phyloP scores from a whole-genome alignment of 53 echinoderm and acorn worm genomes.

The Patiria pectinifera region DNA sequence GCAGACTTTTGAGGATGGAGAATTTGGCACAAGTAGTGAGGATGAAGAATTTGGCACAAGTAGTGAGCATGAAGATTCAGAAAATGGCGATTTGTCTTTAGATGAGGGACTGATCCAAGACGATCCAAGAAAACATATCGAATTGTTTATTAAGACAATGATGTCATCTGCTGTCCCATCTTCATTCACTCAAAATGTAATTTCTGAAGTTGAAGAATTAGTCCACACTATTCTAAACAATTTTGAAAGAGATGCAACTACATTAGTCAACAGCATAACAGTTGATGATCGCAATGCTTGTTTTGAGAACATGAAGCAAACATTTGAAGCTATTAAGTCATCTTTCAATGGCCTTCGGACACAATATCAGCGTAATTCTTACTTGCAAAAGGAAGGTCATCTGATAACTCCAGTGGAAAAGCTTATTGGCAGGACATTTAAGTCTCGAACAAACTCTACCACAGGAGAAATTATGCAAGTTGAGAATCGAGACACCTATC shows the following conservation, averaged over 20 bases:
- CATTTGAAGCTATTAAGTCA: conserved; percentile 18
- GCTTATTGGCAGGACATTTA: neutral
- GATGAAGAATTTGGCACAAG: neutral
- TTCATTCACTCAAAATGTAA: conserved; percentile 23
- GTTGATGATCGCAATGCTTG: conserved; percentile 8
- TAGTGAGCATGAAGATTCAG: conserved; percentile 14
- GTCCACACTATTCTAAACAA: neutral
- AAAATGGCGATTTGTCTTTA: conserved; percentile 1
- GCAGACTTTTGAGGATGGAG: neutral
- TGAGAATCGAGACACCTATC: neutral
- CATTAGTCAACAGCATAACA: neutral
- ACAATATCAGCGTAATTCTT: conserved; percentile 42
- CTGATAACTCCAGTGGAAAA: conserved; percentile 44
- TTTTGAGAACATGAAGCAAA: conserved; percentile 1
- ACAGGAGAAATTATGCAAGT: conserved; percentile 11
- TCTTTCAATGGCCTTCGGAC: conserved; percentile 40
- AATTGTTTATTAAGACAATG: conserved; percentile 12
- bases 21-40: neutral
- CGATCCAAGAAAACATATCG: conserved; percentile 6
- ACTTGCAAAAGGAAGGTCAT: conserved; percentile 25
- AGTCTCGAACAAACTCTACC: neutral
- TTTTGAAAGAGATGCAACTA: neutral
- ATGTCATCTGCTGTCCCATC: conserved; percentile 48
- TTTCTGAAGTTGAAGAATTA: conserved; percentile 18
- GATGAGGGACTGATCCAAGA: conserved; percentile 21